phyloP scores from a whole-genome alignment of 1,140 invertebrate genomes.

The Drosophila mojavensis region DNA sequence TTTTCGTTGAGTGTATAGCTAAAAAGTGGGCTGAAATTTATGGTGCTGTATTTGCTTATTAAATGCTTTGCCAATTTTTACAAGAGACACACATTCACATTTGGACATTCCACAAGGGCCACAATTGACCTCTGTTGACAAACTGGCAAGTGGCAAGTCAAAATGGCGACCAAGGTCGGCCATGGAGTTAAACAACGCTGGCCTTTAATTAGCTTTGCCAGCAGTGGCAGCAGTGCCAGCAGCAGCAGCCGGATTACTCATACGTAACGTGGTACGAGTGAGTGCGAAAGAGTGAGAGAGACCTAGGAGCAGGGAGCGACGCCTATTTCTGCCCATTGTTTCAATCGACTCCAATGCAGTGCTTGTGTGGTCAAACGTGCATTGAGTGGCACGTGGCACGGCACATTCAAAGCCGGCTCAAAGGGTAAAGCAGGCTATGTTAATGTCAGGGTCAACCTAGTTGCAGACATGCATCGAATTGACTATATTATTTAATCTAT shows the following conservation, averaged over 20 bases:
- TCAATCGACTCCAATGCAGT: conserved; percentile 36
- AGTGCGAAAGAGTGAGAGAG: not conserved
- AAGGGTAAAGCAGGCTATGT: conserved; percentile 28
- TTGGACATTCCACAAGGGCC: conserved; percentile 16
- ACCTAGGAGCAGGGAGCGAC: not conserved
- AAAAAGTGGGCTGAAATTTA: conserved; percentile 30
- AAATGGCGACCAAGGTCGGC: conserved; percentile 58
- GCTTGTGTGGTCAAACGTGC: conserved; percentile 72
- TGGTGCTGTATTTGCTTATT: conserved; percentile 35
- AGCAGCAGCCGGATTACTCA: conserved; percentile 65
- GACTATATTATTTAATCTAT: conserved; percentile 51
- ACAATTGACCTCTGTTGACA: conserved; percentile 56
- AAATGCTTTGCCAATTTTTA: conserved; percentile 38
- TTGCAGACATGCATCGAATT: conserved; percentile 41
- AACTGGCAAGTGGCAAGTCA: conserved; percentile 52
- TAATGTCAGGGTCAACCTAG: conserved; percentile 74
- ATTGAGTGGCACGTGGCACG: conserved; percentile 68
- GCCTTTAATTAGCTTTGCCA: conserved; percentile 75
- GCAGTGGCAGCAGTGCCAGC: conserved; percentile 3
- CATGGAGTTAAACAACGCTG: conserved; percentile 57
- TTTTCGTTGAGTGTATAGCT: conserved; percentile 14
- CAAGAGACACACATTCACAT: conserved; percentile 11
- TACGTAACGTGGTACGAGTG: conserved; percentile 49
- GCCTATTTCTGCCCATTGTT: conserved; percentile 53
- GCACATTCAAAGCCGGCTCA: conserved; percentile 53